A percentile compares a stretch with the other conserved stretches of the same genome.
These are phyloP conservation scores for Andrena bucephala DNA, from an alignment of 2,888 invertebrate genomes.

Conservation along the genomic window DNA sequence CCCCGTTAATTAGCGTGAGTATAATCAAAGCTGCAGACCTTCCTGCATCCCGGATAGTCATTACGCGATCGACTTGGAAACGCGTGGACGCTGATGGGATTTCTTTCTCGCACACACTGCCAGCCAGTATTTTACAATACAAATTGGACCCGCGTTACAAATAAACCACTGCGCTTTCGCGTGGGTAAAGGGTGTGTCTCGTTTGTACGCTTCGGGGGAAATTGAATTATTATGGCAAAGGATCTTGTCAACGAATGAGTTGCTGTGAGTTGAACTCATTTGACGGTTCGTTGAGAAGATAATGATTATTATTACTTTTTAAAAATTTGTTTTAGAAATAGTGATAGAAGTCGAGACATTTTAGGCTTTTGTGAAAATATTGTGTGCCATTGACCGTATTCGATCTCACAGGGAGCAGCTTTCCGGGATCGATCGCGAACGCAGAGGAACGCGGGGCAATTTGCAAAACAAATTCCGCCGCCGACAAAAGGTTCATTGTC, in stretches of 20 bases:
- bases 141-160: not conserved
- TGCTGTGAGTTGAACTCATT: not conserved
- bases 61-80: constrained; percentile 4
- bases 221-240: not conserved
- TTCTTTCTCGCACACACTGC: not conserved
- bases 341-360: too few relatives aligned
- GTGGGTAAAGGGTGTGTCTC: not conserved
- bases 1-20: constrained; percentile 34
- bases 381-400: not conserved
- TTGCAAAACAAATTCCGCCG: constrained; percentile 62
- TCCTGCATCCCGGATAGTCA: not conserved
- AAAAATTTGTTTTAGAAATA: too few relatives aligned
- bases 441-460: constrained; percentile 26
- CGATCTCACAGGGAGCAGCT: constrained; percentile 15
- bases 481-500: constrained; percentile 62
- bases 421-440: constrained; percentile 19
- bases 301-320: not conserved
- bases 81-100: not conserved
- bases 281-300: not conserved
- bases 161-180: not conserved
- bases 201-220: not conserved
- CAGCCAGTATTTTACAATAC: not conserved
- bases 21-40: constrained; percentile 6
- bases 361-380: too few relatives aligned
- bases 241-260: not conserved